phyloP scores from a whole-genome alignment of 2,888 invertebrate genomes.

The Phengaris arion region DNA sequence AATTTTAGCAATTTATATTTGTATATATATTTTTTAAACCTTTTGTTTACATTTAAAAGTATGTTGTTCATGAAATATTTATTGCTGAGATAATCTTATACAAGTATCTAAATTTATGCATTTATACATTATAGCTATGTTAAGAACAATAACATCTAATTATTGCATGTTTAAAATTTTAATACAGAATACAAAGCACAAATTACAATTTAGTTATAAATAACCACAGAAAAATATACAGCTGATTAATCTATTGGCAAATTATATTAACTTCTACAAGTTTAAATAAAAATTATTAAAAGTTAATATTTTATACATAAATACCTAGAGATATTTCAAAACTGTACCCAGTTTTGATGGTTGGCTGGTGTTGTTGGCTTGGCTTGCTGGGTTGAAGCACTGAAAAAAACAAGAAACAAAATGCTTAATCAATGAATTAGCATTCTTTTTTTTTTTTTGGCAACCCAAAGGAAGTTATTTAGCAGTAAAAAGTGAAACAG shows the following conservation, averaged over 20 bases:
- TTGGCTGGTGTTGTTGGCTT: conserved; percentile 64
- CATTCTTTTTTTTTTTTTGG: not conserved
- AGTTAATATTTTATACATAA: not conserved
- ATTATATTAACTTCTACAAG: conserved; percentile 23
- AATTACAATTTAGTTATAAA: not conserved
- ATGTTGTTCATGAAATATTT: not conserved
- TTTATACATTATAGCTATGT: conserved; percentile 2
- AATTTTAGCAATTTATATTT: not conserved
- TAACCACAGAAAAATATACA: conserved; percentile 16
- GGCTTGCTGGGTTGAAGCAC: conserved; percentile 53
- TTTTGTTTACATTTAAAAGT: not conserved
- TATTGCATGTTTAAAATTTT: not conserved
- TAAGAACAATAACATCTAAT: not conserved
- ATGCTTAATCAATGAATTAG: not conserved
- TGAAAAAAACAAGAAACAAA: conserved; percentile 42
- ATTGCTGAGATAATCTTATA: not conserved
- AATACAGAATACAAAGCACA: not conserved
- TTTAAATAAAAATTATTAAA: not conserved
- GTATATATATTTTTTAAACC: not conserved
- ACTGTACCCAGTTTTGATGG: conserved; percentile 75
- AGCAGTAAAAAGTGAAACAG: too few relatives aligned
- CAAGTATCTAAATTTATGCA: not conserved
- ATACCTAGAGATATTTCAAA: conserved; percentile 48
- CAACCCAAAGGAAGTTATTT: too few relatives aligned
- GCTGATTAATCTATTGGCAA: conserved; percentile 16